A percentile compares a stretch with the other conserved stretches of the same genome.
phyloP scores from a whole-genome alignment of 1,140 invertebrate genomes.

The Trichogramma pretiosum region DNA sequence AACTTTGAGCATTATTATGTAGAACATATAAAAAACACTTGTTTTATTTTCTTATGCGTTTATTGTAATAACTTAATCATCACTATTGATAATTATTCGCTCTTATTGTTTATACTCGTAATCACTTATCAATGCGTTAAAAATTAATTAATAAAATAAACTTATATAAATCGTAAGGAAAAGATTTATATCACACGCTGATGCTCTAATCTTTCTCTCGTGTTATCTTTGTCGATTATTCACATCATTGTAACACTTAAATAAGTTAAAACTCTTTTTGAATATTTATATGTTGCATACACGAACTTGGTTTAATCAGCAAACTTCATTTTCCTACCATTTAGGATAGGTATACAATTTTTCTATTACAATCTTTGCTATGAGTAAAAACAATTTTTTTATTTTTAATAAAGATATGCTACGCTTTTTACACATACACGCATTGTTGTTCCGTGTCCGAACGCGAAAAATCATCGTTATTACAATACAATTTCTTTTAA shows the following conservation, averaged over 20 bases:
- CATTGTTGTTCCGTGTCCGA: too few species aligned
- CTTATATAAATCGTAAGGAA: not conserved
- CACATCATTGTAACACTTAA: constrained; percentile 13
- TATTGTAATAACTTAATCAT: constrained; percentile 13
- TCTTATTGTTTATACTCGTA: constrained; percentile 16
- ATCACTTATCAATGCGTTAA: constrained; percentile 22
- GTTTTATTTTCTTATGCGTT: constrained; percentile 16
- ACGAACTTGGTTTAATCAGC: too few species aligned
- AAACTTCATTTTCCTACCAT: too few species aligned
- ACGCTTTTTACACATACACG: too few species aligned
- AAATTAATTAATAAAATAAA: constrained; percentile 21
- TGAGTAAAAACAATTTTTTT: too few species aligned
- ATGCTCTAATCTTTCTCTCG: constrained; percentile 15
- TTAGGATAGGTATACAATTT: too few species aligned
- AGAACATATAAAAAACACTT: constrained; percentile 23
- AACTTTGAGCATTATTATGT: constrained; percentile 9
- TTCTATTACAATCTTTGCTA: too few species aligned
- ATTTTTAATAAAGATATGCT: too few species aligned
- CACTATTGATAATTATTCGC: too few species aligned
- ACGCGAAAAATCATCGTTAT: constrained; percentile 20
- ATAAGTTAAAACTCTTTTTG: too few species aligned
- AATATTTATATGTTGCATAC: too few species aligned
- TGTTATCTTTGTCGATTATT: constrained; percentile 7
- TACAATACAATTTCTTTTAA: too few species aligned
- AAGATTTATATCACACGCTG: constrained; percentile 1